phyloP scores from a whole-genome alignment of 2,888 invertebrate species.

The Taphrorychus bicolor region DNA sequence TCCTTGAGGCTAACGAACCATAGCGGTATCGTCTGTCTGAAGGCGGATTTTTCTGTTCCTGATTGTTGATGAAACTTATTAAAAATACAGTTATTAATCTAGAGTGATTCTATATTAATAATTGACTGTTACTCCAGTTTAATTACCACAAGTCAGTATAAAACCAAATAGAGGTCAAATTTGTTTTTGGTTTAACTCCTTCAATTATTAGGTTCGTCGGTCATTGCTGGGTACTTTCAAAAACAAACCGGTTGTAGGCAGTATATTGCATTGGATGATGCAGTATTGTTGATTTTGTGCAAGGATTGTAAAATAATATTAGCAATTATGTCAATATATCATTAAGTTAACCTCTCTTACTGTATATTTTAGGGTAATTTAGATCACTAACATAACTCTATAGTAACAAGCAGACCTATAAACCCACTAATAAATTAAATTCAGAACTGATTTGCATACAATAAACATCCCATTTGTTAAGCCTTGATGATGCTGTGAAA shows the following conservation, averaged over 20 bases:
- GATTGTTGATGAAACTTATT: not conserved
- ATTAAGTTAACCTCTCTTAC: too few species aligned
- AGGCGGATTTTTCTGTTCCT: not conserved
- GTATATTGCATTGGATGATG: not conserved
- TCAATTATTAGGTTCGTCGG: not conserved
- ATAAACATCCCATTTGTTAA: not conserved
- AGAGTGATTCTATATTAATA: not conserved
- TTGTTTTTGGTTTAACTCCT: conserved; percentile 24
- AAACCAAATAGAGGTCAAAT: conserved; percentile 13
- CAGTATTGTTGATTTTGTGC: not conserved
- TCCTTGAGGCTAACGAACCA: not conserved
- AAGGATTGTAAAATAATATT: too few species aligned
- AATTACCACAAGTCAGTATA: conserved; percentile 2
- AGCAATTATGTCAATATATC: too few species aligned
- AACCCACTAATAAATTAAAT: not conserved
- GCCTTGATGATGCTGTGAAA: too few species aligned
- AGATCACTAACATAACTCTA: too few species aligned
- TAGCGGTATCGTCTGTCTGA: not conserved
- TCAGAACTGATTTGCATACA: not conserved
- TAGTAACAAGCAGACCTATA: too few species aligned
- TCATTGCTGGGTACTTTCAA: not conserved
- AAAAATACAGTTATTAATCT: not conserved
- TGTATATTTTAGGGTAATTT: too few species aligned
- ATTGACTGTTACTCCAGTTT: conserved; percentile 13
- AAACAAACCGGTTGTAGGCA: not conserved